Evolutionary conservation across 2,113 vertebrate genomes (phyloP).

Genomic region (Corapipo altera): DNA sequence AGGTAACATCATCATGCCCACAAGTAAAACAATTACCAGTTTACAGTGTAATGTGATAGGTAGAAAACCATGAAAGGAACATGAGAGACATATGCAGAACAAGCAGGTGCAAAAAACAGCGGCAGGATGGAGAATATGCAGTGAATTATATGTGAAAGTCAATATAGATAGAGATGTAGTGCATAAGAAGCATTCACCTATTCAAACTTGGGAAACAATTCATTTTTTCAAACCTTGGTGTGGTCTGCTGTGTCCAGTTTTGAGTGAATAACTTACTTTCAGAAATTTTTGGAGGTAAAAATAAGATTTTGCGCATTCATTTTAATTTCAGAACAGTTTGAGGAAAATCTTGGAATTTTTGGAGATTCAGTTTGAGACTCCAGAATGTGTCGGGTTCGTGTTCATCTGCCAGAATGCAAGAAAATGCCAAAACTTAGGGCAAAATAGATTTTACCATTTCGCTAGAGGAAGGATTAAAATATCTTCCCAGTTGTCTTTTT

Average conservation of each 20-base stretch:
- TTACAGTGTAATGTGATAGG: not conserved
- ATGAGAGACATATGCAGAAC: not conserved
- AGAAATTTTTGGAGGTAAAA: not conserved
- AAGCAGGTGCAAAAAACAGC: not conserved
- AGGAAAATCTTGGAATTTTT: not conserved
- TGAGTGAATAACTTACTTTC: not conserved
- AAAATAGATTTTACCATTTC: not conserved
- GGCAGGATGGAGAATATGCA: not conserved
- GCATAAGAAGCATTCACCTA: accelerated
- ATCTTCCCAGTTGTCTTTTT: not conserved
- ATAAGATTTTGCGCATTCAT: not conserved
- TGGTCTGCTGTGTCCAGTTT: not conserved
- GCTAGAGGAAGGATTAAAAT: not conserved
- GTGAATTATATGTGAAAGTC: not conserved
- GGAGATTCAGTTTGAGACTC: not conserved
- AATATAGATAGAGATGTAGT: not conserved
- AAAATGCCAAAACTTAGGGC: not conserved
- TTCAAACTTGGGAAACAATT: not conserved
- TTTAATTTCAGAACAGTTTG: not conserved
- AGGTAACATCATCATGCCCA: not conserved
- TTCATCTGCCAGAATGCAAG: not conserved
- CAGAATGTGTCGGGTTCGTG: not conserved
- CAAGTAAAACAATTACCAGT: not conserved
- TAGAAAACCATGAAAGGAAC: not conserved
- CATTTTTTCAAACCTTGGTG: not conserved